These are phyloP conservation scores for Barypeithes pellucidus DNA, from an alignment of 2,888 invertebrate species.

Conservation along the genomic window DNA sequence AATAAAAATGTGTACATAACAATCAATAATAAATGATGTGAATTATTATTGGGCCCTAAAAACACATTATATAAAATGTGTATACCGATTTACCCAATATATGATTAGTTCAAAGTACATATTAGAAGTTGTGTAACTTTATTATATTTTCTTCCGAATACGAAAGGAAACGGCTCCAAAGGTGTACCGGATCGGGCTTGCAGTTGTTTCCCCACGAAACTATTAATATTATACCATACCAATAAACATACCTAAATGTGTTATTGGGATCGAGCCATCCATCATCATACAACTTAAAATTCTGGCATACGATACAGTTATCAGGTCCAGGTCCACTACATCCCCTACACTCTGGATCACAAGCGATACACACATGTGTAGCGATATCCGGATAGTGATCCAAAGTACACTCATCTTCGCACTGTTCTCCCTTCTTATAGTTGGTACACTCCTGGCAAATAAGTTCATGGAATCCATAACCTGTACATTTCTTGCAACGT, in stretches of 20 bases:
- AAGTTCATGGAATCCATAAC: slow-evolving; percentile 89
- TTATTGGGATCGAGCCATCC: slow-evolving; percentile 69
- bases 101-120: too few species aligned
- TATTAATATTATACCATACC: too few species aligned
- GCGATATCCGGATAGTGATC: slow-evolving; percentile 88
- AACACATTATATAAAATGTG: too few species aligned
- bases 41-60: too few species aligned
- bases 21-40: too few species aligned
- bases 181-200: too few species aligned
- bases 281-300: slow-evolving; percentile 81
- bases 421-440: slow-evolving; percentile 90
- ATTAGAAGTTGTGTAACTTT: too few species aligned
- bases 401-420: slow-evolving; percentile 90
- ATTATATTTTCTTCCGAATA: too few species aligned
- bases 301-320: slow-evolving; percentile 85
- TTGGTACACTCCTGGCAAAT: slow-evolving; percentile 91
- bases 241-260: slow-evolving; percentile 74
- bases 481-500: slow-evolving; percentile 89
- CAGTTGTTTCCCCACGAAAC: too few species aligned
- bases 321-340: slow-evolving; percentile 85
- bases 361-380: slow-evolving; percentile 82
- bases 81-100: too few species aligned
- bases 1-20: too few species aligned
- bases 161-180: too few species aligned
- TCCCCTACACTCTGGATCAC: slow-evolving; percentile 88